Conservation (phyloP, 2,797 vertebrate genomes). For the Manis crassicaudata region DNA sequence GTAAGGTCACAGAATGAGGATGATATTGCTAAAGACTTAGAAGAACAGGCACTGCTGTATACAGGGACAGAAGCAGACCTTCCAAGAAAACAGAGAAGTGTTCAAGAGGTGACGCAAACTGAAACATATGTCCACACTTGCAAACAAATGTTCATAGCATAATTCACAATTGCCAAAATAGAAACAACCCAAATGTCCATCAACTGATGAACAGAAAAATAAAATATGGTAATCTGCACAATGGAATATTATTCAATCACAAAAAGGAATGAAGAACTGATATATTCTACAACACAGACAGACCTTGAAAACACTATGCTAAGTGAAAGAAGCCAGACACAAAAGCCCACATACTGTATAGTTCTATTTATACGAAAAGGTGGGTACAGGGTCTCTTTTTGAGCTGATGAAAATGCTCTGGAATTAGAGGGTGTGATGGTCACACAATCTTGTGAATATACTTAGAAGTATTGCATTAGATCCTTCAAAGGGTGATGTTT, state of each 20-base stretch:
- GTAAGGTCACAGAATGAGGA: not conserved
- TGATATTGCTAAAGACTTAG: not conserved
- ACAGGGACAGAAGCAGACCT: not conserved
- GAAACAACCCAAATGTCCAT: not conserved
- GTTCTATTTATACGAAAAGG: not conserved
- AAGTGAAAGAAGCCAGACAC: not conserved
- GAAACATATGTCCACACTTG: not conserved
- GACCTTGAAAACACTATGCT: not conserved
- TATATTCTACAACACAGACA: not conserved
- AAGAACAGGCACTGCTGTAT: not conserved
- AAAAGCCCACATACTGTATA: not conserved
- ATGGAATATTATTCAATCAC: not conserved
- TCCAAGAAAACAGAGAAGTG: not conserved
- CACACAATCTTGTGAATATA: not conserved
- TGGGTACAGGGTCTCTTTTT: not conserved
- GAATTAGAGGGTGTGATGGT: not conserved
- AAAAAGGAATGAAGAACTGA: slow-evolving; percentile 14
- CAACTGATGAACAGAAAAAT: not conserved
- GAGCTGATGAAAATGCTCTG: not conserved
- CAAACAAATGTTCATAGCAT: not conserved
- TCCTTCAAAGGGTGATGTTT: not conserved
- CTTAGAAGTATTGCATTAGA: not conserved
- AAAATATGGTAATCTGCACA: not conserved
- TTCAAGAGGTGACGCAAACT: not conserved
- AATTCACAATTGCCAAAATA: slow-evolving; percentile 2